A percentile compares a stretch with the other conserved stretches of the same genome.
These are phyloP conservation scores for Harpalus rufipes DNA, from an alignment of 2,888 invertebrate species.

Conservation along the genomic window DNA sequence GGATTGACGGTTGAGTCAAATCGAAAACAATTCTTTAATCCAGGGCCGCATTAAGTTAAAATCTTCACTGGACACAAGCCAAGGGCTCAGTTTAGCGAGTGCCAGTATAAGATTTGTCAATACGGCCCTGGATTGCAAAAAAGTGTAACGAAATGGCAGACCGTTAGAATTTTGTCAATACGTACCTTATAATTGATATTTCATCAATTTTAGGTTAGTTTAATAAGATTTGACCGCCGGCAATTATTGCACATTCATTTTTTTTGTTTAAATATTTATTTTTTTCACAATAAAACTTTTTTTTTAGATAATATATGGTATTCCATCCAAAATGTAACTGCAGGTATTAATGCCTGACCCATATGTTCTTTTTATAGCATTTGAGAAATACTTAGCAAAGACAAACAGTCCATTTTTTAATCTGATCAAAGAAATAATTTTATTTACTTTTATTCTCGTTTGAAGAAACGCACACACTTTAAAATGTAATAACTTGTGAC, in stretches of 20 bases:
- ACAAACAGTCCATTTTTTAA: no score
- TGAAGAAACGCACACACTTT: no score
- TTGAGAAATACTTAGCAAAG: no score
- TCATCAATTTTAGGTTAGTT: not conserved
- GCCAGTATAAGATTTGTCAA: conserved; percentile 68
- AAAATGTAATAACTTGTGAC: no score
- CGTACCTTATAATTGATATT: not conserved
- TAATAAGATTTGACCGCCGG: conserved; percentile 1
- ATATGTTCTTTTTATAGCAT: no score
- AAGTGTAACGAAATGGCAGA: conserved; percentile 27
- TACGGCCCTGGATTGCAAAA: conserved; percentile 59
- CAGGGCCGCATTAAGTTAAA: conserved; percentile 56
- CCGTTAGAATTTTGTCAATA: conserved; percentile 51
- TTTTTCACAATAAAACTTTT: not conserved
- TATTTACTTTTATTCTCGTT: no score
- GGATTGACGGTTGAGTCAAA: conserved; percentile 38
- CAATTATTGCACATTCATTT: conserved; percentile 1
- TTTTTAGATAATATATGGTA: no score
- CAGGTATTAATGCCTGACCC: no score
- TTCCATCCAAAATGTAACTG: no score
- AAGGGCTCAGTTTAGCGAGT: conserved; percentile 73
- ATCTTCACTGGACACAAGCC: conserved; percentile 70
- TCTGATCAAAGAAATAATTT: no score
- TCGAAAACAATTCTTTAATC: not conserved
- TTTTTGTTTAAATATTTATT: conserved; percentile 9